These are phyloP conservation scores for Artemia sinica DNA, from an alignment of 2,888 invertebrate genomes.

Conservation along the genomic window DNA sequence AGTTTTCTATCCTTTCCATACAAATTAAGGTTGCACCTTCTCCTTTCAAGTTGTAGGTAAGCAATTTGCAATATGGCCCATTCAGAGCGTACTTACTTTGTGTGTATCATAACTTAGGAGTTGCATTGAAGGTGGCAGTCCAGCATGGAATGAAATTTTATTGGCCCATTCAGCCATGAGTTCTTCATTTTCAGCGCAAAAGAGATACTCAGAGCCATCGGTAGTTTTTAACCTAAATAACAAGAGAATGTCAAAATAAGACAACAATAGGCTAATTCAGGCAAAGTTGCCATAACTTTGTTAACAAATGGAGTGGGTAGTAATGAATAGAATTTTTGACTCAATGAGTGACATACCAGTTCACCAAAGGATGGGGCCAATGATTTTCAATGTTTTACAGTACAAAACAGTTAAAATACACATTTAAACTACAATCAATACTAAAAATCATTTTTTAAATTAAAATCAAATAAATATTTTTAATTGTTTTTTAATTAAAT, in stretches of 20 bases:
- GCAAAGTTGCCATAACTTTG: not conserved
- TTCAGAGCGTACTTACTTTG: constrained; percentile 34
- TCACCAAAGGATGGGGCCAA: too few species aligned
- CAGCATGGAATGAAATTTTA: constrained; percentile 82
- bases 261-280: constrained; percentile 6
- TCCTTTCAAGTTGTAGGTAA: too few species aligned
- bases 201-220: constrained; percentile 84
- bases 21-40: too few species aligned
- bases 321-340: not conserved
- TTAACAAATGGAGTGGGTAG: constrained; percentile 11
- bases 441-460: too few species aligned
- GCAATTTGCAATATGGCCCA: too few species aligned
- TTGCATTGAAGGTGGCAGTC: constrained; percentile 71
- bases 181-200: constrained; percentile 52
- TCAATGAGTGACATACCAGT: too few species aligned
- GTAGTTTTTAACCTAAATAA: constrained; percentile 50
- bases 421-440: too few species aligned
- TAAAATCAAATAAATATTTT: too few species aligned
- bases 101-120: constrained; percentile 59
- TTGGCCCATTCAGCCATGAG: constrained; percentile 76
- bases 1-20: too few species aligned
- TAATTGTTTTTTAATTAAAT: too few species aligned
- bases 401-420: too few species aligned
- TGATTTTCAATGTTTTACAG: too few species aligned
- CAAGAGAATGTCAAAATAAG: not conserved